phyloP scores from a whole-genome alignment of 2,888 invertebrate species.

The Drosophila atripex region DNA sequence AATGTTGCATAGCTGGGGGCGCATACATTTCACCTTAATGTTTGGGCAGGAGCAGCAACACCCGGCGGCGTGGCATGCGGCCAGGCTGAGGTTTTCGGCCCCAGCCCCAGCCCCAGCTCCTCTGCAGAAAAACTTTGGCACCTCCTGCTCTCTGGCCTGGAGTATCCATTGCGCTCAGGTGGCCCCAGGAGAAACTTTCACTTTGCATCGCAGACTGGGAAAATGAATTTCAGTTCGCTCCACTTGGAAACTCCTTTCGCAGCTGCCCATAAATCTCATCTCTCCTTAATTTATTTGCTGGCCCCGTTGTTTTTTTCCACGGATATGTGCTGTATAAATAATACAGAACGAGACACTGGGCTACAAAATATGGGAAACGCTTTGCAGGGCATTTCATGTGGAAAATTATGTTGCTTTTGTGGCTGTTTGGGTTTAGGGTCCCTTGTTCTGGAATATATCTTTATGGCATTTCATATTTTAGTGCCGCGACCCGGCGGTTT shows the following conservation, averaged over 20 bases:
- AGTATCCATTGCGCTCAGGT: conserved; percentile 11
- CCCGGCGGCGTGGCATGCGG: conserved; percentile 8
- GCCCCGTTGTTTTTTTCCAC: background rate
- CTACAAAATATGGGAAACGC: conserved; percentile 53
- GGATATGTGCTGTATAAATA: conserved; percentile 20
- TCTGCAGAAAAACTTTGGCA: conserved; percentile 14
- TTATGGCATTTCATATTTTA: conserved; percentile 60
- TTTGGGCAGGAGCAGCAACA: conserved; percentile 23
- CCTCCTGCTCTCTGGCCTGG: background rate
- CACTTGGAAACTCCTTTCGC: conserved; percentile 38
- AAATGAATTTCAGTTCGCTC: conserved; percentile 22
- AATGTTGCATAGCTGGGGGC: conserved; percentile 52
- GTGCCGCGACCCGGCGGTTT: conserved; percentile 26
- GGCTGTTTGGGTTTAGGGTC: conserved; percentile 33
- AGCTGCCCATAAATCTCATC: conserved; percentile 28
- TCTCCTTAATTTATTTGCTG: conserved; percentile 34
- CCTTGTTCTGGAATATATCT: conserved; percentile 27
- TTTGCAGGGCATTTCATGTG: conserved; percentile 57
- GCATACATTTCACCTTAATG: conserved; percentile 41
- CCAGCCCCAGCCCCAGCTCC: background rate
- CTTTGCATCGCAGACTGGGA: conserved; percentile 16
- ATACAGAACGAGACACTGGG: conserved; percentile 35
- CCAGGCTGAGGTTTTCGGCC: conserved; percentile 3
- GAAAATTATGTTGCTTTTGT: conserved; percentile 68
- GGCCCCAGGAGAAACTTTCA: conserved; percentile 21